These are phyloP conservation scores for Drymodes brunneopygia DNA, from an alignment of 2,113 vertebrate genomes.

Conservation along the genomic window DNA sequence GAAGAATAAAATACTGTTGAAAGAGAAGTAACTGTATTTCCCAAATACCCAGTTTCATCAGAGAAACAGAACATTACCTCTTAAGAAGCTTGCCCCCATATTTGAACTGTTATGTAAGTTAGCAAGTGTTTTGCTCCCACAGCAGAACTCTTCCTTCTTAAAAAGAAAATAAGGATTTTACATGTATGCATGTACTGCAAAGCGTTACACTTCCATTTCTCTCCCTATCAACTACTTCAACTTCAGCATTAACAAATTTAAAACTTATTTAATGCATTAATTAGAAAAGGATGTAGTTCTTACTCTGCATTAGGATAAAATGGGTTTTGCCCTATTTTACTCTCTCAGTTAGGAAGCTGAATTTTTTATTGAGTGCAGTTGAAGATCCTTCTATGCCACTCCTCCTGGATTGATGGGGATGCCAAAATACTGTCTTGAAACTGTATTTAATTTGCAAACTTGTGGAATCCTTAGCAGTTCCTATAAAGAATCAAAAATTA, in stretches of 20 bases:
- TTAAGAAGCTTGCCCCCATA: background rate
- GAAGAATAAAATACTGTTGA: background rate
- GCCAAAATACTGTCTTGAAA: background rate
- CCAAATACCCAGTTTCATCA: background rate
- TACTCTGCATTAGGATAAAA: background rate
- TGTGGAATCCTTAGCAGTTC: background rate
- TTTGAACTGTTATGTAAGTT: background rate
- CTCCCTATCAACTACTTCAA: background rate
- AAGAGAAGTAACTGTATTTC: background rate
- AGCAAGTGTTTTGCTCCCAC: background rate
- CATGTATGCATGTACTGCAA: background rate
- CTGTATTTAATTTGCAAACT: background rate
- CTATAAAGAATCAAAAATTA: background rate
- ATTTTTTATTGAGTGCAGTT: background rate
- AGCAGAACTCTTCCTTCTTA: background rate
- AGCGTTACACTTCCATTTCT: background rate
- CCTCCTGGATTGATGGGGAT: background rate
- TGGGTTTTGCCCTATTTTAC: background rate
- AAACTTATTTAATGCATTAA: background rate
- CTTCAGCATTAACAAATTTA: background rate
- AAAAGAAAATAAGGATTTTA: background rate
- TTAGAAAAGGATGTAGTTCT: background rate
- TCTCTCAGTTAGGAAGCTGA: background rate
- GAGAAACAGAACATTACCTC: background rate
- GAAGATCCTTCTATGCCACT: background rate